These are phyloP conservation scores for Sardinella longiceps DNA, from an alignment of 2,797 vertebrate genomes.

Conservation along the genomic window DNA sequence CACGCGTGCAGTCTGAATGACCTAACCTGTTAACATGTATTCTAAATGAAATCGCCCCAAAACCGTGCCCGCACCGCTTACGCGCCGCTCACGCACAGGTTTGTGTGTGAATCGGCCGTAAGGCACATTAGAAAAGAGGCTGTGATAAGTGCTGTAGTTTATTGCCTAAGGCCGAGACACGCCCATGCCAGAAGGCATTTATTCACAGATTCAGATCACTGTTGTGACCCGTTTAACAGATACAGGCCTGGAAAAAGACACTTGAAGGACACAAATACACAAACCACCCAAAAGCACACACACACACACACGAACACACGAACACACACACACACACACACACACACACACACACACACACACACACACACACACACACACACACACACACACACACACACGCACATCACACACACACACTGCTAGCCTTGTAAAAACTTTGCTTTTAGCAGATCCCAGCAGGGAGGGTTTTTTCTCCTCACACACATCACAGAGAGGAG, in stretches of 20 bases:
- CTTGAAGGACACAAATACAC: slow-evolving; percentile 6
- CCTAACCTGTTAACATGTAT: too few species aligned
- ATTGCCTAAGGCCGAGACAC: neutral
- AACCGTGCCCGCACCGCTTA: too few species aligned
- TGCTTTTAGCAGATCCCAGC: slow-evolving; percentile 49
- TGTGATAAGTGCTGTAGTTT: neutral
- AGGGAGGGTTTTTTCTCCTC: slow-evolving; percentile 36
- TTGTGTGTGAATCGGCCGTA: too few species aligned
- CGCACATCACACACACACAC: slow-evolving; percentile 10
- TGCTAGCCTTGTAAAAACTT: slow-evolving; percentile 41
- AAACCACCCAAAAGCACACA: neutral
- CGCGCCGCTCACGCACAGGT: too few species aligned
- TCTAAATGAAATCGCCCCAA: too few species aligned
- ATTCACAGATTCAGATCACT: slow-evolving; percentile 1
- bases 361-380: neutral
- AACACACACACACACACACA: neutral
- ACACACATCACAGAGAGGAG: slow-evolving; percentile 35
- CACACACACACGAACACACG: neutral
- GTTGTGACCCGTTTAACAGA: neutral
- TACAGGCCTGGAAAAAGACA: neutral
- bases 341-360: neutral
- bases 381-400: slow-evolving; percentile 24
- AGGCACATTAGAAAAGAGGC: neutral
- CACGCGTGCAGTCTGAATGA: too few species aligned
- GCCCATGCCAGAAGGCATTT: neutral